Percentiles rank a stretch among this genome's conserved stretches.
Evolutionary conservation across 35 echinoderm and acorn worm genomes (phyloP).

Genomic region (Strongylocentrotus purpuratus): DNA sequence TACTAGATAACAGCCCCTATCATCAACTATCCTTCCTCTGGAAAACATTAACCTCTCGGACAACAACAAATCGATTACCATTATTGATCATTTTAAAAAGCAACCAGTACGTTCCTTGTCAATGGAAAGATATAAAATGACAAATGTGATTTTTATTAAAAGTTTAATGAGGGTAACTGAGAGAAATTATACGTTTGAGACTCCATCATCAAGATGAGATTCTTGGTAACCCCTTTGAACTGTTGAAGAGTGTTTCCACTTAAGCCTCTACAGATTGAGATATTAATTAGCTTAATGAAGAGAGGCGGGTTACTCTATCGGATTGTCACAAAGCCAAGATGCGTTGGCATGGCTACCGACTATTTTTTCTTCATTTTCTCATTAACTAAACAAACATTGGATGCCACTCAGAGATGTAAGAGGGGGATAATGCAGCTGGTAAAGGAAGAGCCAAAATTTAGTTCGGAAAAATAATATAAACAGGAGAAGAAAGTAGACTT

Average conservation of each 20-base stretch:
- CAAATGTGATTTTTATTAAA: no score
- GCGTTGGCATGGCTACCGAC: not conserved
- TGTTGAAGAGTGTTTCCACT: not conserved
- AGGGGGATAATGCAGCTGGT: not conserved
- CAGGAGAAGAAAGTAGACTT: not conserved
- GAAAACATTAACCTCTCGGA: no score
- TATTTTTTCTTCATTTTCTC: not conserved
- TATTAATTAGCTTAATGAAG: not conserved
- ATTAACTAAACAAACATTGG: constrained; percentile 5
- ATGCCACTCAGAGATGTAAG: not conserved
- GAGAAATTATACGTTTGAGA: not conserved
- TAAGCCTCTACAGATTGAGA: not conserved
- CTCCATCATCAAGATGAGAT: not conserved
- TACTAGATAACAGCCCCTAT: no score
- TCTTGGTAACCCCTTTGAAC: not conserved
- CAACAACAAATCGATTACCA: no score
- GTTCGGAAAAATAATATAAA: not conserved
- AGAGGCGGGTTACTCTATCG: not conserved
- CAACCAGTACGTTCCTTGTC: no score
- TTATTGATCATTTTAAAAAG: no score
- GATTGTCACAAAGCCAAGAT: not conserved
- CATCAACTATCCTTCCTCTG: no score
- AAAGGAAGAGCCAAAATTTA: not conserved
- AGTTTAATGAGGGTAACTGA: no score
- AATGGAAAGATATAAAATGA: no score